Percentiles rank a stretch among this genome's conserved stretches.
Evolutionary conservation across 1,140 invertebrate genomes (phyloP).

Genomic region (Lepidostoma basale): DNA sequence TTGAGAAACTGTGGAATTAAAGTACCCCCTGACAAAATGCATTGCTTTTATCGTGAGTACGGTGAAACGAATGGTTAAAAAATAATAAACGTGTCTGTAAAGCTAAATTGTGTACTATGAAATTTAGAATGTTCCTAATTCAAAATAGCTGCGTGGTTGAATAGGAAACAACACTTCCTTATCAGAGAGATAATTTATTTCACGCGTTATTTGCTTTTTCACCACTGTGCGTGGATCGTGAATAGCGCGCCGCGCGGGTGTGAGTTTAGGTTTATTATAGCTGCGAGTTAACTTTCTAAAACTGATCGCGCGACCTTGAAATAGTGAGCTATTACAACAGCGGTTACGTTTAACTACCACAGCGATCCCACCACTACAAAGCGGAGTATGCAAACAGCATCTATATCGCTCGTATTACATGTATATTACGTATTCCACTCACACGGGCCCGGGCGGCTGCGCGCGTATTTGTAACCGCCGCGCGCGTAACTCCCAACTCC

Average conservation of each 20-base stretch:
- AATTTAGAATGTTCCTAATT: too few species aligned
- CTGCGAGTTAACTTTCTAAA: constrained; percentile 61
- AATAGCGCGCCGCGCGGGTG: not conserved
- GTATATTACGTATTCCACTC: constrained; percentile 24
- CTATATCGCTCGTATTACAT: constrained; percentile 2
- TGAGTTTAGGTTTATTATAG: constrained; percentile 23
- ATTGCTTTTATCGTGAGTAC: too few species aligned
- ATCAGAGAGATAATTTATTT: not conserved
- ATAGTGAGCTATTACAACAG: constrained; percentile 60
- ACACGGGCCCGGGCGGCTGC: not conserved
- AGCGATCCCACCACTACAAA: constrained; percentile 49
- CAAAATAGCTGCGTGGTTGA: not conserved
- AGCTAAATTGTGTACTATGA: too few species aligned
- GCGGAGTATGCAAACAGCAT: not conserved
- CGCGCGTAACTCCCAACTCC: not conserved
- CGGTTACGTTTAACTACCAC: constrained; percentile 50
- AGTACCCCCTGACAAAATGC: too few species aligned
- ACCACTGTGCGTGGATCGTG: not conserved
- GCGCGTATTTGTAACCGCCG: not conserved
- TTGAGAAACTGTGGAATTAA: too few species aligned
- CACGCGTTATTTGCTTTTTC: not conserved
- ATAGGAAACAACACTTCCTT: constrained; percentile 10
- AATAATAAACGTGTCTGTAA: too few species aligned
- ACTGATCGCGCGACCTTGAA: constrained; percentile 62
- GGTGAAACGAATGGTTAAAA: too few species aligned